Percentiles rank a stretch among this genome's conserved stretches.
Conservation (phyloP, 2,797 vertebrate genomes). For the Melanotaenia parkinsoni region DNA sequence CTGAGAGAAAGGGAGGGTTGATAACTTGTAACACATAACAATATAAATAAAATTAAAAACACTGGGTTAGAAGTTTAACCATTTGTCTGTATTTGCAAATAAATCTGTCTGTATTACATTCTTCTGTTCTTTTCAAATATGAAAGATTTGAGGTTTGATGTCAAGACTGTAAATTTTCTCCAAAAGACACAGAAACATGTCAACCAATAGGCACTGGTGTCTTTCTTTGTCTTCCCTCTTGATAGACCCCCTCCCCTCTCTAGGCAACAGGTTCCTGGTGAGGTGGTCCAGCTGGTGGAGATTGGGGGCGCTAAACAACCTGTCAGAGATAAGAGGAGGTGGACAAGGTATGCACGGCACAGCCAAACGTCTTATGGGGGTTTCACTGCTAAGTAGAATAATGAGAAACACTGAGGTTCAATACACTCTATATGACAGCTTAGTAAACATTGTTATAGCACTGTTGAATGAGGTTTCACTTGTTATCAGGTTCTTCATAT, state of each 20-base stretch:
- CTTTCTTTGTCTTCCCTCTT: slow-evolving; percentile 50
- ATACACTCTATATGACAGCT: slow-evolving; percentile 37
- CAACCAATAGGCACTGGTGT: slow-evolving; percentile 33
- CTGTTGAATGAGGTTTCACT: slow-evolving; percentile 20
- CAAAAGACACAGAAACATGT: slow-evolving; percentile 33
- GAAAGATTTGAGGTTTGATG: slow-evolving; percentile 41
- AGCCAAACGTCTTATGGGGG: slow-evolving; percentile 38
- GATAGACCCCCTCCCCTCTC: slow-evolving; percentile 50
- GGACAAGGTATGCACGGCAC: slow-evolving; percentile 68
- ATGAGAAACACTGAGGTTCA: slow-evolving; percentile 25
- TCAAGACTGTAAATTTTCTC: slow-evolving; percentile 17
- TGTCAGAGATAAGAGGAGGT: slow-evolving; percentile 82
- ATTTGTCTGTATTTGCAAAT: slow-evolving; percentile 36
- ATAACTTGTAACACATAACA: slow-evolving; percentile 27
- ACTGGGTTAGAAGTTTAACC: slow-evolving; percentile 21
- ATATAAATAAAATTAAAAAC: slow-evolving; percentile 39
- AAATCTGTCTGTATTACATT: background rate
- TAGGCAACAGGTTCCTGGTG: slow-evolving; percentile 76
- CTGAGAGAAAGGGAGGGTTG: slow-evolving; percentile 27
- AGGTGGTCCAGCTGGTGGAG: slow-evolving; percentile 79
- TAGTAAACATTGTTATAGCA: slow-evolving; percentile 34
- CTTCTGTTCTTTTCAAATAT: background rate
- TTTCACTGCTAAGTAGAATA: slow-evolving; percentile 27
- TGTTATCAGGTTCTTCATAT: slow-evolving; percentile 60
- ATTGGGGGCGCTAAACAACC: slow-evolving; percentile 81